A percentile compares a stretch with the other conserved stretches of the same genome.
phyloP scores from a whole-genome alignment of 2,113 vertebrate genomes.

The Odobenus rosmarus region DNA sequence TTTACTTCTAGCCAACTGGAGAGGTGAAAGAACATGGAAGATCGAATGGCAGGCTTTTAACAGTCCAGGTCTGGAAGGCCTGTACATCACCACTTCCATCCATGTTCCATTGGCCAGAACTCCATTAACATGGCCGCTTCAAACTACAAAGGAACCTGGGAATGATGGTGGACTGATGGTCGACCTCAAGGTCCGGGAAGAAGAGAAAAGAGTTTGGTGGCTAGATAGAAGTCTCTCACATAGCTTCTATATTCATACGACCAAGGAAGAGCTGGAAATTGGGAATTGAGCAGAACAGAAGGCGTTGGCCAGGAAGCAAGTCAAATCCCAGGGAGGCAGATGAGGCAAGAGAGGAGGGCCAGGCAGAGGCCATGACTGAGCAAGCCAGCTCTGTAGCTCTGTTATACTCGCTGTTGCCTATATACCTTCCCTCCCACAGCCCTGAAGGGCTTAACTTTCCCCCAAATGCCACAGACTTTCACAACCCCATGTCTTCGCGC shows the following conservation, averaged over 20 bases:
- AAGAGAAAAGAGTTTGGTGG: conserved; percentile 19
- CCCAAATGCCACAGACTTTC: not conserved
- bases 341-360: not conserved
- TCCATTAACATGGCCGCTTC: not conserved
- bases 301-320: not conserved
- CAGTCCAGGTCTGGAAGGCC: not conserved
- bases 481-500: not conserved
- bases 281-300: not conserved
- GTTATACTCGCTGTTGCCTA: not conserved
- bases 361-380: not conserved
- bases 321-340: not conserved
- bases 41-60: not conserved
- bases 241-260: not conserved
- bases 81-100: not conserved
- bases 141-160: not conserved
- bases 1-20: not conserved
- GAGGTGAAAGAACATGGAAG: not conserved
- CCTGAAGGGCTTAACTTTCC: not conserved
- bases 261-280: not conserved
- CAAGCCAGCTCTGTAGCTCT: not conserved
- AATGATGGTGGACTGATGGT: not conserved
- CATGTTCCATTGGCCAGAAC: not conserved
- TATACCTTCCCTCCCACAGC: not conserved
- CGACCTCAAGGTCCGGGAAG: not conserved
- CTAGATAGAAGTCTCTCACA: not conserved